Evolutionary conservation across 2,113 vertebrate genomes (phyloP).

Genomic region (Atractosteus spatula): DNA sequence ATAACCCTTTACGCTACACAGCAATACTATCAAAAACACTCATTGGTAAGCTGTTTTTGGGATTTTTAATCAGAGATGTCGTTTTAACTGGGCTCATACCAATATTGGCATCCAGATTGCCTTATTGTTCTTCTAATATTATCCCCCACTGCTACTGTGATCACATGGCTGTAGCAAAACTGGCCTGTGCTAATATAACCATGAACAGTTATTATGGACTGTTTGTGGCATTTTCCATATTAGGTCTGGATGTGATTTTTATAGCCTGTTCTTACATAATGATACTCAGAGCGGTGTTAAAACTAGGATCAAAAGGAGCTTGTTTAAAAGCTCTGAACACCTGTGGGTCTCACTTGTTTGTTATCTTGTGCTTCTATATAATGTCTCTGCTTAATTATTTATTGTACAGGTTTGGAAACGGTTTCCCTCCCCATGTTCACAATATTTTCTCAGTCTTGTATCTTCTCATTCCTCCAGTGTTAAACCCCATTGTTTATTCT

Average conservation of each 20-base stretch:
- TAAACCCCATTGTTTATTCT: slow-evolving; percentile 6
- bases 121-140: slow-evolving; percentile 21
- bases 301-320: slow-evolving; percentile 24
- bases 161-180: slow-evolving; percentile 39
- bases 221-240: slow-evolving; percentile 38
- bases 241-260: slow-evolving; percentile 25
- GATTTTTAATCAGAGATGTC: slow-evolving; percentile 25
- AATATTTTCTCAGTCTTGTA: background rate
- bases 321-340: background rate
- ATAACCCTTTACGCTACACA: slow-evolving; percentile 45
- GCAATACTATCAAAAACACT: slow-evolving; percentile 43
- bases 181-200: slow-evolving; percentile 34
- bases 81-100: background rate
- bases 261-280: slow-evolving; percentile 29
- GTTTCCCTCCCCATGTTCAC: slow-evolving; percentile 9
- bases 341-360: background rate
- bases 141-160: slow-evolving; percentile 45
- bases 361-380: slow-evolving; percentile 27
- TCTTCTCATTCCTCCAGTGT: slow-evolving; percentile 4
- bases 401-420: slow-evolving; percentile 39
- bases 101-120: background rate
- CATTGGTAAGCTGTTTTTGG: slow-evolving; percentile 40
- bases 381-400: slow-evolving; percentile 17
- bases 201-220: slow-evolving; percentile 42
- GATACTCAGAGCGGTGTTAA: slow-evolving; percentile 34